Evolutionary conservation across 2,113 vertebrate genomes (phyloP).

Genomic region (Alligator mississippiensis): DNA sequence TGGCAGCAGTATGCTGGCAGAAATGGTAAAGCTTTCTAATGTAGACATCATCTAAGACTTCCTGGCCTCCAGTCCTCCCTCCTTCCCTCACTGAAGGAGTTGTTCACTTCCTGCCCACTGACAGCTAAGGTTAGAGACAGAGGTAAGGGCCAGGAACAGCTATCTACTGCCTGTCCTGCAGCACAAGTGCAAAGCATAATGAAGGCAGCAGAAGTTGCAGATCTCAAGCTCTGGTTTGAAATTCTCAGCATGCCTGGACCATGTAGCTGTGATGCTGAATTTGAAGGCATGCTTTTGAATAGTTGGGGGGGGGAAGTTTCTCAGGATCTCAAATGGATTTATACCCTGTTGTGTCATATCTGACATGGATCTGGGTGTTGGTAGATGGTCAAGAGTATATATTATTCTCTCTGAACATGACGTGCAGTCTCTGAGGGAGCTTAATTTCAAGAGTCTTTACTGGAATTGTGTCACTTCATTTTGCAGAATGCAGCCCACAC

Average conservation of each 20-base stretch:
- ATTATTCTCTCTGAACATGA: background rate
- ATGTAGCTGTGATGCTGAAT: background rate
- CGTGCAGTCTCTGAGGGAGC: background rate
- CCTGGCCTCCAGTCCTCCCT: background rate
- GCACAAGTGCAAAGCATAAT: background rate
- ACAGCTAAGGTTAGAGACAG: background rate
- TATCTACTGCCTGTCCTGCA: rapidly evolving
- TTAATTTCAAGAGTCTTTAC: background rate
- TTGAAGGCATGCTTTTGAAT: background rate
- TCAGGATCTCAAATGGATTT: background rate
- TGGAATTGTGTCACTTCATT: rapidly evolving
- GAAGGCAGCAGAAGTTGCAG: rapidly evolving
- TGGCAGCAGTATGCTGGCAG: background rate
- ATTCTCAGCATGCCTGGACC: background rate
- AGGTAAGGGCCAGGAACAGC: rapidly evolving
- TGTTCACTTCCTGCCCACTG: background rate
- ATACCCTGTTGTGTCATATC: background rate
- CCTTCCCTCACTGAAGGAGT: background rate
- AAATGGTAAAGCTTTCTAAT: background rate
- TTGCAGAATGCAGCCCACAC: rapidly evolving
- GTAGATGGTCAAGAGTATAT: rapidly evolving
- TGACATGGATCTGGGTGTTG: background rate
- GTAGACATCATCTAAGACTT: background rate
- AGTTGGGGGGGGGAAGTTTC: background rate
- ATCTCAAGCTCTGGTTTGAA: background rate